These are phyloP conservation scores for Balanococcus diminutus DNA, from an alignment of 2,888 invertebrate genomes.

Conservation along the genomic window DNA sequence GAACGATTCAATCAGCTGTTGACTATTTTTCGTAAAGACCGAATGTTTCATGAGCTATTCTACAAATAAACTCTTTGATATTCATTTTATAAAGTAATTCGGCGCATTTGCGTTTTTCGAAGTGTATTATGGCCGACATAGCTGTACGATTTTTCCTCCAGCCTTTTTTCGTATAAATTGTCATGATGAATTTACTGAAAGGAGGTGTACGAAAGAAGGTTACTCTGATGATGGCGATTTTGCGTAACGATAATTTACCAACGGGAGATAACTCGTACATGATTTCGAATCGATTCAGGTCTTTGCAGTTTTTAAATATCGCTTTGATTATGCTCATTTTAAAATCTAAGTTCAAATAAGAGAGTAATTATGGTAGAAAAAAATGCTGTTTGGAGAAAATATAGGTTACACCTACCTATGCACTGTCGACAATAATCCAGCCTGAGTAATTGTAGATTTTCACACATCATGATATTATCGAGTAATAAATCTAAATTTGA, in stretches of 20 bases:
- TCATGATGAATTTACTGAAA: conserved; percentile 29
- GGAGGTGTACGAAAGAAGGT: background rate
- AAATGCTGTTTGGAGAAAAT: too few species aligned
- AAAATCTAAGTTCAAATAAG: too few species aligned
- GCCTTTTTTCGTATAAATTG: conserved; percentile 32
- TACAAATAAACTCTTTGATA: conserved; percentile 33
- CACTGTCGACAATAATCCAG: conserved; percentile 13
- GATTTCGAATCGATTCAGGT: conserved; percentile 20
- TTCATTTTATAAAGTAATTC: conserved; percentile 12
- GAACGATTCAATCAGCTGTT: too few species aligned
- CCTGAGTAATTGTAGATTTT: conserved; percentile 2
- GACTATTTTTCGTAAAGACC: background rate
- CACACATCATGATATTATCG: background rate
- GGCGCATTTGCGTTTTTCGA: background rate
- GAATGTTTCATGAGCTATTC: conserved; percentile 18
- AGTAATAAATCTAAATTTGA: conserved; percentile 10
- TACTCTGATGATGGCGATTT: conserved; percentile 25
- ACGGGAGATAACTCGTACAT: background rate
- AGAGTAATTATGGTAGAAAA: too few species aligned
- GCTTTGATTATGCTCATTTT: conserved; percentile 39
- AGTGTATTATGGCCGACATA: background rate
- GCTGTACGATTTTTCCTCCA: background rate
- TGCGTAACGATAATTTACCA: background rate
- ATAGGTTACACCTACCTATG: background rate
- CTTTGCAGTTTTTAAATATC: background rate